Base-by-base conservation (phyloP, 1,140 invertebrate genomes). In the Brachystomella parvula region DNA sequence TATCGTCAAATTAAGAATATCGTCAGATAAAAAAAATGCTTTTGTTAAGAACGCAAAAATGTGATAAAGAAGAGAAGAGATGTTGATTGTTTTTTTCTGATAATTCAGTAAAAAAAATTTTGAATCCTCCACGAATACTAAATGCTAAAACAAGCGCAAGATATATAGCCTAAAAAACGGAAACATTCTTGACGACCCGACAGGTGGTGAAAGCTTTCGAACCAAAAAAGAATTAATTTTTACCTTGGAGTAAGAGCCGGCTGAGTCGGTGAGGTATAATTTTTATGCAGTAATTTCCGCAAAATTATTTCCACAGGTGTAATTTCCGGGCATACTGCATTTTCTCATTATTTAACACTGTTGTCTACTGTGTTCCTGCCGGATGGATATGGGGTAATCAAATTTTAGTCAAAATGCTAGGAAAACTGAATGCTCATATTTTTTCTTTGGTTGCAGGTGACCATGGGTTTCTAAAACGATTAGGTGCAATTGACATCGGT, bases 281-380 rank as follows among this genome's bases (percentile, higher is more conserved):
- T n/a, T n/a, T n/a, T n/a, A n/a, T n/a, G n/a, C n/a, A n/a, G n/a
- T n/a, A n/a, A n/a, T n/a, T 44, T 44, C 39, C 15, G 49, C 49
- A 53, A n/a, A n/a, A 12, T 53, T 24, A 53, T 26, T 24, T 24
- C 9, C 28, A 74, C 2, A 88, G 89, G 72, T 91, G 89, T 73
- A 91, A 92, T 75, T 93, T 94, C 75, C 88, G 89, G 75, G 90
- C 92, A 0, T 94, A 95, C 74, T 93, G 91, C 71, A 68, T 95
- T 9, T 94, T 94, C 76, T 94, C 91, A 3, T 86, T 92, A 47
- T 75, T 94, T 0, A 96, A 95, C 74, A 95, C 92, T 0, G 79
- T 90, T 1, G 88, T 96, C 1, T 96, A 96, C 77, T 94, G 92
- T 75, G 83, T 97, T 64, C 92, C 93, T 0, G 90, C 83, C 63